Percentiles rank a stretch among this genome's conserved stretches.
These are phyloP conservation scores for Galaxea fascicularis DNA, from an alignment of 92 coral and sea anemone genomes.

Conservation along the genomic window DNA sequence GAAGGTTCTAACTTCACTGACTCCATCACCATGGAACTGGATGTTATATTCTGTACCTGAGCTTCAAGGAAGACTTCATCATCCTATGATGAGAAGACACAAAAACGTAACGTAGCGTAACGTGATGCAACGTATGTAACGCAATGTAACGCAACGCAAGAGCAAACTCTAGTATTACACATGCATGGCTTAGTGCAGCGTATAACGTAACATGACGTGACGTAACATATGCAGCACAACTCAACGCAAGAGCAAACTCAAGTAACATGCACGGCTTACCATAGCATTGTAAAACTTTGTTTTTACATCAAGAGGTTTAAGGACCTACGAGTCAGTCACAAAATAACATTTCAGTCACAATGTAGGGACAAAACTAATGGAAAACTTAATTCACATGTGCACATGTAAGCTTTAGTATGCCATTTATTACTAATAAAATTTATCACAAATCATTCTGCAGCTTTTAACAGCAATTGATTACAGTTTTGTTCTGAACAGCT, in stretches of 20 bases:
- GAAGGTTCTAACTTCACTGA: conserved; percentile 95
- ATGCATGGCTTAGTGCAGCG: too few relatives aligned
- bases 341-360: too few relatives aligned
- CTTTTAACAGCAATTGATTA: too few relatives aligned
- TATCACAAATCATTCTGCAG: neutral
- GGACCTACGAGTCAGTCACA: conserved; percentile 66
- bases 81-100: conserved; percentile 49
- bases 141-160: neutral
- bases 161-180: too few relatives aligned
- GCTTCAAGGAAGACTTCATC: conserved; percentile 94
- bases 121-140: too few relatives aligned
- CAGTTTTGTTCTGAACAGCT: neutral
- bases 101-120: too few relatives aligned
- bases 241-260: too few relatives aligned
- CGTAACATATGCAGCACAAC: too few relatives aligned
- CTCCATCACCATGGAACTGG: conserved; percentile 97
- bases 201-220: too few relatives aligned
- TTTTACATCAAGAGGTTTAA: conserved; percentile 97
- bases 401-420: neutral
- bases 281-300: conserved; percentile 96
- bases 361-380: too few relatives aligned
- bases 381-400: neutral
- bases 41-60: conserved; percentile 98
- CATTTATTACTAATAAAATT: too few relatives aligned
- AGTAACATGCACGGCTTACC: conserved; percentile 51